A percentile compares a stretch with the other conserved stretches of the same genome.
Conservation (phyloP, 1,140 invertebrate genomes). For the Pseudomyrmex concolor region DNA sequence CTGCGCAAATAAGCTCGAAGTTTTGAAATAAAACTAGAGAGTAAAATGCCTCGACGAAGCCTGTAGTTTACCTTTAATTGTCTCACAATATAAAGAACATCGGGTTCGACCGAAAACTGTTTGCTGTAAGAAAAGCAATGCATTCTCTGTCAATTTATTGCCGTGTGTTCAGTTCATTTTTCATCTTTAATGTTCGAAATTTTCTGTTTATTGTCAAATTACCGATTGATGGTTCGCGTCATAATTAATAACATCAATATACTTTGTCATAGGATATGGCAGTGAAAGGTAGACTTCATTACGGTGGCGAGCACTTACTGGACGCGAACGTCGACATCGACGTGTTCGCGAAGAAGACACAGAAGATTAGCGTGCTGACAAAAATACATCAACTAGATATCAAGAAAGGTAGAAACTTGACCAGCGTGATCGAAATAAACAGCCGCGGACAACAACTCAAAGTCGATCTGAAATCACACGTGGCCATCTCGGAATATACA, state of each 20-base stretch:
- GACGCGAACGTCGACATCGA: conserved; percentile 86
- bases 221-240: neutral
- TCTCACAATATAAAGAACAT: conserved; percentile 40
- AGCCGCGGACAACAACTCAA: conserved; percentile 84
- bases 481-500: conserved; percentile 72
- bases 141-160: conserved; percentile 1
- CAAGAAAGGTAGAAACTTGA: conserved; percentile 80
- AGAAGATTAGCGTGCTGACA: conserved; percentile 85
- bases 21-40: conserved; percentile 37
- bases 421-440: conserved; percentile 77
- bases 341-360: conserved; percentile 87
- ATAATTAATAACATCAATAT: neutral
- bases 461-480: conserved; percentile 79
- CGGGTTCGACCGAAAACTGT: conserved; percentile 20
- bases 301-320: conserved; percentile 80
- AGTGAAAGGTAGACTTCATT: conserved; percentile 84
- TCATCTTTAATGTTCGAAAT: neutral
- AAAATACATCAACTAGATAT: conserved; percentile 75
- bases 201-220: neutral
- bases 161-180: neutral
- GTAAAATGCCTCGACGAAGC: conserved; percentile 8
- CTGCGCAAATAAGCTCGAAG: conserved; percentile 27
- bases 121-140: conserved; percentile 6
- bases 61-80: conserved; percentile 41
- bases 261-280: conserved; percentile 82